Percentiles rank a stretch among this genome's conserved stretches.
phyloP scores from a whole-genome alignment of 1,140 invertebrate species.

The Aphis craccivora region DNA sequence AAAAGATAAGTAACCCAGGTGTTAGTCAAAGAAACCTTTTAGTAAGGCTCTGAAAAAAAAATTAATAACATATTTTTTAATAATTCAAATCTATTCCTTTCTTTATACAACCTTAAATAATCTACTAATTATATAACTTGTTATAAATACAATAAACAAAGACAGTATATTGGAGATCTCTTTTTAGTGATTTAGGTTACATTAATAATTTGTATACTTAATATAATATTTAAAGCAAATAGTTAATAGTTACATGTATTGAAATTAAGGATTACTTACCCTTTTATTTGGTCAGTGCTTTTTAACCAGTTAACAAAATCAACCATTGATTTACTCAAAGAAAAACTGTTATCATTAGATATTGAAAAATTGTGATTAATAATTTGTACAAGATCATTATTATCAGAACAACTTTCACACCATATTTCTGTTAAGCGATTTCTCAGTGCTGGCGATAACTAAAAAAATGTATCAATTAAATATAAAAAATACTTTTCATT shows the following conservation, averaged over 20 bases:
- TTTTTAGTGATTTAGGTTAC: too few species aligned
- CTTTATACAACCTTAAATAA: too few species aligned
- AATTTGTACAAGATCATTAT: constrained; percentile 74
- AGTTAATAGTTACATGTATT: not conserved
- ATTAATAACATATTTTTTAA: too few species aligned
- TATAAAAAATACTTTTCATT: not conserved
- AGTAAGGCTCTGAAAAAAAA: too few species aligned
- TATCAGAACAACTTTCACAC: constrained; percentile 80
- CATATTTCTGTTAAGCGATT: constrained; percentile 99
- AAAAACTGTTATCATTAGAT: not conserved
- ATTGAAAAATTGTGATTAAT: constrained; percentile 81
- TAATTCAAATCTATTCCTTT: too few species aligned
- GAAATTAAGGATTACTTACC: constrained; percentile 62
- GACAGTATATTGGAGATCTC: too few species aligned
- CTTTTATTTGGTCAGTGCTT: constrained; percentile 76
- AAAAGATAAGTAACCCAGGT: too few species aligned
- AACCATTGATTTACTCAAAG: constrained; percentile 74
- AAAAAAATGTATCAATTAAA: constrained; percentile 49
- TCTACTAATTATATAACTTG: too few species aligned
- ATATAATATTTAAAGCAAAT: not conserved
- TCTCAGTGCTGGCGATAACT: constrained; percentile 92
- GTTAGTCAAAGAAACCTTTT: too few species aligned
- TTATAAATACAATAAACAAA: too few species aligned
- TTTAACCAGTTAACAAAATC: constrained; percentile 84
- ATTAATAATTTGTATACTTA: too few species aligned